Conservation (phyloP, 2,888 invertebrate genomes). For the Lapara coniferarum region DNA sequence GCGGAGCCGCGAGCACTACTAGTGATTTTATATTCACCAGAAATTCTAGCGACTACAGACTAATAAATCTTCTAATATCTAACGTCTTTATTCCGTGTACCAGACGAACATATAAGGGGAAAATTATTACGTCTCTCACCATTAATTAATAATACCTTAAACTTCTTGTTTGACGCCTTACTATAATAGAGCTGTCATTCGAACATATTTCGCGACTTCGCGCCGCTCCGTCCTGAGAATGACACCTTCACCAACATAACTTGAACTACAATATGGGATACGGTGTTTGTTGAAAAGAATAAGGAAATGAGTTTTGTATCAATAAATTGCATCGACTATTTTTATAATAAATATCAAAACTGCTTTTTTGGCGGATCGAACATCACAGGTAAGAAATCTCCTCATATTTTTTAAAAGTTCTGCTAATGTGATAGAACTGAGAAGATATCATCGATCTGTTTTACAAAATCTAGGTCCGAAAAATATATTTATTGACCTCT, state of each 20-base stretch:
- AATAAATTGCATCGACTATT: too few species aligned
- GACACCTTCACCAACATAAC: slow-evolving; percentile 7
- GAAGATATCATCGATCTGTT: too few species aligned
- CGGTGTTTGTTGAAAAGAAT: neutral
- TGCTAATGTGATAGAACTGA: too few species aligned
- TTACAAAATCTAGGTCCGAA: too few species aligned
- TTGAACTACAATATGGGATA: neutral
- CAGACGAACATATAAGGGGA: neutral
- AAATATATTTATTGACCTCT: too few species aligned
- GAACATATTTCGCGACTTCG: slow-evolving; percentile 57
- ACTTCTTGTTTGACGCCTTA: slow-evolving; percentile 51
- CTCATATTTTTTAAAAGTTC: too few species aligned
- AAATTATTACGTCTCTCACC: slow-evolving; percentile 21
- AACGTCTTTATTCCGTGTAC: neutral
- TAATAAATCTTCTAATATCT: neutral
- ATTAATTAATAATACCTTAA: slow-evolving; percentile 37
- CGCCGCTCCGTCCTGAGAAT: slow-evolving; percentile 38
- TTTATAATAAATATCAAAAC: too few species aligned
- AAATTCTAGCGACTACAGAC: too few species aligned
- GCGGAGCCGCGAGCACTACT: too few species aligned
- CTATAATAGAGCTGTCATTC: slow-evolving; percentile 68
- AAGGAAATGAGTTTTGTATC: neutral
- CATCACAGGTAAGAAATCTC: too few species aligned
- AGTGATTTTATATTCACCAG: too few species aligned
- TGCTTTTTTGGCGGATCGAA: too few species aligned